These are phyloP conservation scores for Pegoplata infirma DNA, from an alignment of 2,888 invertebrate genomes.

Conservation along the genomic window DNA sequence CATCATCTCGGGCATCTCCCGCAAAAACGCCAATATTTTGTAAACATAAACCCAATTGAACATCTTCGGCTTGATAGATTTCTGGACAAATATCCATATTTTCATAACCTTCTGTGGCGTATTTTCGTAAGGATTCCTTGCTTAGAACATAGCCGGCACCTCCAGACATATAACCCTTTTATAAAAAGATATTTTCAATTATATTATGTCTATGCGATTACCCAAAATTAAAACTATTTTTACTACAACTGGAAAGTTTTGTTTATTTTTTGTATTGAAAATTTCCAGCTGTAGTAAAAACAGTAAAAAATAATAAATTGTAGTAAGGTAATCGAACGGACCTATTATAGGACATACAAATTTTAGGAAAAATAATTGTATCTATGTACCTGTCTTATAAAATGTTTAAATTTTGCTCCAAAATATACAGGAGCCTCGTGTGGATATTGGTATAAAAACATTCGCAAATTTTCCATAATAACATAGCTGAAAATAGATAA, in stretches of 20 bases:
- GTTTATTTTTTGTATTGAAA: no score
- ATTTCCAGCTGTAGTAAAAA: no score
- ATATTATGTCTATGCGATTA: no score
- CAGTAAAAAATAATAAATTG: no score
- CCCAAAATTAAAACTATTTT: no score
- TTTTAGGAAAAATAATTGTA: no score
- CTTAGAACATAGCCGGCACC: constrained; percentile 97
- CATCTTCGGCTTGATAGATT: constrained; percentile 76
- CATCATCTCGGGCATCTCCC: constrained; percentile 91
- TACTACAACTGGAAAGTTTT: no score
- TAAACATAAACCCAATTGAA: constrained; percentile 84
- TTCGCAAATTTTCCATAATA: constrained; percentile 95
- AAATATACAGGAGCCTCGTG: constrained; percentile 89
- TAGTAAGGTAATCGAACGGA: no score
- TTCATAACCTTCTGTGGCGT: constrained; percentile 86
- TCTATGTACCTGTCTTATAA: constrained; percentile 72
- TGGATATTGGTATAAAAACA: constrained; percentile 89
- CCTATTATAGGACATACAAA: no score
- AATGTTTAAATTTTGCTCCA: constrained; percentile 92
- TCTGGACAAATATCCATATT: constrained; percentile 79
- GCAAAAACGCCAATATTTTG: constrained; percentile 91
- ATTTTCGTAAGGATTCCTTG: constrained; percentile 85
- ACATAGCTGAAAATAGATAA: constrained; percentile 89
- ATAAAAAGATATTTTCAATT: no score
- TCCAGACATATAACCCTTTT: constrained; percentile 92